These are phyloP conservation scores for Drosophila flavopinicola DNA, from an alignment of 2,888 invertebrate species.

Conservation along the genomic window DNA sequence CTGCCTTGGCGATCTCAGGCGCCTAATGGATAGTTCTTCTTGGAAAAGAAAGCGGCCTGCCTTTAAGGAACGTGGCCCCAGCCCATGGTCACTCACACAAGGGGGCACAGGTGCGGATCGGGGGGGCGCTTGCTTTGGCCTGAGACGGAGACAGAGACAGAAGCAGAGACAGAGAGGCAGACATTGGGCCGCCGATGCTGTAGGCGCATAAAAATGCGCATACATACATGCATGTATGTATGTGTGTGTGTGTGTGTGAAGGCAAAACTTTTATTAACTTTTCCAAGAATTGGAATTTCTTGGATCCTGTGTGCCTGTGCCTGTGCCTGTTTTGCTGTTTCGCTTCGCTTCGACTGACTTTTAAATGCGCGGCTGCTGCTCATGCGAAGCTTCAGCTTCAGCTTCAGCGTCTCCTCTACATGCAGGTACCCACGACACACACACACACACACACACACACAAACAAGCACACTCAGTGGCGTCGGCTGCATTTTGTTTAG, in stretches of 20 bases:
- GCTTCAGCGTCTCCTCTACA: conserved; percentile 13
- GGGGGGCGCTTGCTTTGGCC: background rate
- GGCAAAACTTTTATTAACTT: conserved; percentile 80
- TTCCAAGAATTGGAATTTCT: conserved; percentile 79
- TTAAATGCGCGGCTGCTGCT: conserved; percentile 67
- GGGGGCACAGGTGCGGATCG: conserved; percentile 1
- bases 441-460: conserved; percentile 24
- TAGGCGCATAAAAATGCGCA: conserved; percentile 72
- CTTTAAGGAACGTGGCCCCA: conserved; percentile 73
- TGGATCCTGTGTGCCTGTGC: conserved; percentile 76
- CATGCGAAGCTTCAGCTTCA: conserved; percentile 49
- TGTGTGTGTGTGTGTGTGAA: conserved; percentile 28
- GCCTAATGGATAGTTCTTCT: conserved; percentile 79
- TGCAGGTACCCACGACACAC: conserved; percentile 38
- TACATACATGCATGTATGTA: conserved; percentile 4
- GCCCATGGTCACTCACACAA: conserved; percentile 41
- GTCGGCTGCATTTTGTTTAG: too few species aligned
- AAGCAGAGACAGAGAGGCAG: conserved; percentile 53
- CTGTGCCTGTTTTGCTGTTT: conserved; percentile 36
- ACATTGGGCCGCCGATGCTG: conserved; percentile 76
- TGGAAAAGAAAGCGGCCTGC: conserved; percentile 77
- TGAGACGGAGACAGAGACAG: background rate
- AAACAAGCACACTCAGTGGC: conserved; percentile 3
- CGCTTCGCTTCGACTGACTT: conserved; percentile 77
- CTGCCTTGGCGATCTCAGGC: conserved; percentile 67